A percentile compares a stretch with the other conserved stretches of the same genome.
These are phyloP conservation scores for Sarcophaga rosellei DNA, from an alignment of 2,888 invertebrate genomes.

Conservation along the genomic window DNA sequence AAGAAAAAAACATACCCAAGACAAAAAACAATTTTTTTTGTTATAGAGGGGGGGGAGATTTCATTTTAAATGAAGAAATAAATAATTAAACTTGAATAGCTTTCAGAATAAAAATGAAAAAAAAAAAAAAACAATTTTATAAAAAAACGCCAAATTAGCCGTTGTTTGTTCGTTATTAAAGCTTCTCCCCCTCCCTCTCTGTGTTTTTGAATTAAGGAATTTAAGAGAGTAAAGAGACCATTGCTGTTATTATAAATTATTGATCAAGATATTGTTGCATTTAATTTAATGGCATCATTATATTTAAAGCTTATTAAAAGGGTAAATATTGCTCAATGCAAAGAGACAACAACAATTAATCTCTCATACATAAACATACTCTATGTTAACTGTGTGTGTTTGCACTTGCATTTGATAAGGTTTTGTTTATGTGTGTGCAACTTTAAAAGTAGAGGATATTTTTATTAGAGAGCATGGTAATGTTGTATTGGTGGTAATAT, in stretches of 20 bases:
- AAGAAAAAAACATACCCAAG: conserved; percentile 4
- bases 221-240: background rate
- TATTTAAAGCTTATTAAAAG: background rate
- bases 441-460: too few relatives aligned
- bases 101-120: conserved; percentile 10
- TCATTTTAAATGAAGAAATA: background rate
- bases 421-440: too few relatives aligned
- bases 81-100: background rate
- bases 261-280: background rate
- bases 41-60: background rate
- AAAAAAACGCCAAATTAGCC: background rate
- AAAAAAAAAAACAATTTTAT: too few relatives aligned
- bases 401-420: too few relatives aligned
- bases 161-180: background rate
- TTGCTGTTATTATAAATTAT: background rate
- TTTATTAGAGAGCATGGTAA: too few relatives aligned
- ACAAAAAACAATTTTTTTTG: background rate
- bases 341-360: background rate
- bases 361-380: too few relatives aligned
- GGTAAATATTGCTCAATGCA: background rate
- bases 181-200: background rate
- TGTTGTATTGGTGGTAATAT: too few relatives aligned
- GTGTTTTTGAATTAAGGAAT: background rate
- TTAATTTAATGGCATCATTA: background rate
- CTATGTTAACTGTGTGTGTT: too few relatives aligned